Evolutionary conservation across 2,113 vertebrate species (phyloP).

Genomic region (Gobius niger): DNA sequence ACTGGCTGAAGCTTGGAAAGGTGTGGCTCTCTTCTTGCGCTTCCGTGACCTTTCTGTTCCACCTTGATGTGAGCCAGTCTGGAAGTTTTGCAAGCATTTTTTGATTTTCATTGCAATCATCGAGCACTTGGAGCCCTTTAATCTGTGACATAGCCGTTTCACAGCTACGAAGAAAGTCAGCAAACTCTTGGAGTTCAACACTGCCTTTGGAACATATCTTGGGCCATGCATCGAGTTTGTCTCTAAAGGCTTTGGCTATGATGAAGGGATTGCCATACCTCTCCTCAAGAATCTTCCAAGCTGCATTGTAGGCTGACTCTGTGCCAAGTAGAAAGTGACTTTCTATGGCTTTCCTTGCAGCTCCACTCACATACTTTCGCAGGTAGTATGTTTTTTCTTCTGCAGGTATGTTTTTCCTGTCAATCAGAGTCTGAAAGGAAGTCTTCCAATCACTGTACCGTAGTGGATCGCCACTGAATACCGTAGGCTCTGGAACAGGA

Average conservation of each 20-base stretch:
- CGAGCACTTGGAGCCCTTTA: no score
- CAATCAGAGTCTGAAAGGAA: conserved; percentile 38
- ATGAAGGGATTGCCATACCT: conserved; percentile 33
- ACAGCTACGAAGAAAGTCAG: conserved; percentile 29
- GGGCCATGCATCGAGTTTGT: conserved; percentile 15
- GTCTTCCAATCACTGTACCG: no score
- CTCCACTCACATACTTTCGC: no score
- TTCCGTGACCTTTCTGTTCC: no score
- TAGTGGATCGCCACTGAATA: no score
- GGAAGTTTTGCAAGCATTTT: no score
- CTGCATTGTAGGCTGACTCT: conserved; percentile 26
- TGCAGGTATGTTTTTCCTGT: conserved; percentile 39
- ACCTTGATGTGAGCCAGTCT: no score
- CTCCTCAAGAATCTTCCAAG: conserved; percentile 31
- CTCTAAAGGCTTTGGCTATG: conserved; percentile 34
- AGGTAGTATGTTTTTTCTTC: conserved; percentile 40
- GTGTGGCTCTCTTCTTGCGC: no score
- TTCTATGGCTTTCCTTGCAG: no score
- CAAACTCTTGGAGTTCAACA: conserved; percentile 13
- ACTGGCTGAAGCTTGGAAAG: no score
- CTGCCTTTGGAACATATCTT: conserved; percentile 22
- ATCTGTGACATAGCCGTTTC: conserved; percentile 17
- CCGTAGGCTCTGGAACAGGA: no score
- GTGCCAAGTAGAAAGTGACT: conserved; percentile 21
- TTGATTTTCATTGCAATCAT: no score